Base-by-base conservation (phyloP, 1,140 invertebrate species). In the Drosophila kurseongensis region DNA sequence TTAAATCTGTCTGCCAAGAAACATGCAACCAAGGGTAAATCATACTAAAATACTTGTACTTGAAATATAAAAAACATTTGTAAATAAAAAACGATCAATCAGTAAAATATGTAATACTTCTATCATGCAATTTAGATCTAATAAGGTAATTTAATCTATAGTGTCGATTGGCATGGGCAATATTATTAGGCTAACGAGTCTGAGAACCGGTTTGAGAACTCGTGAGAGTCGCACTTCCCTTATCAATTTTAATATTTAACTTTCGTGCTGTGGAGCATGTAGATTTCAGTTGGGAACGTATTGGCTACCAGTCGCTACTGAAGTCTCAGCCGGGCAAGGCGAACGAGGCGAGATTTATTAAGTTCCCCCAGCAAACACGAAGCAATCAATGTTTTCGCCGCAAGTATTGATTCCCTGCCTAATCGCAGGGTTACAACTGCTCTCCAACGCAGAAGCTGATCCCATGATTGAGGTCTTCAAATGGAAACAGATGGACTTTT, bases 401-500 rank as follows among this genome's bases (percentile, higher is more conserved):
- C 14, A 63, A 35, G 6, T 58, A 2, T 32, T 83, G 18, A 12
- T 75, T 47, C 16, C 62, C 7, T 60, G 47, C 14, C 27, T 82
- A 50, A 57, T 72, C 57, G 35, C 60, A 14, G 56, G 55, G 38
- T 14, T 60, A 38, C n/a, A 50, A 29, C 27, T 75, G 52, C 27
- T 82, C 16, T n/a, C 52, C 42, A n/a, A 57, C 2, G 77, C 16
- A 9, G 44, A 62, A 32, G 67, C 66, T 32, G 85, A 85, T 58
- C 78, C 88, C 23, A 74, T 93, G 60, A 91, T 88, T 35, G 93
- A 93, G 62, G 78, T 93, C 13, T 93, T 93, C 36, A 76, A 78
- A 50, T 93, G 93, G 93, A 93, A 92, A 35, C 80, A 90, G 66
- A 82, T 93, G 59, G 92, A 93, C 57, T 93, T 74, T 65, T 83